A percentile compares a stretch with the other conserved stretches of the same genome.
These are phyloP conservation scores for Hoplostethus atlanticus DNA, from an alignment of 2,797 vertebrate species.

Conservation along the genomic window DNA sequence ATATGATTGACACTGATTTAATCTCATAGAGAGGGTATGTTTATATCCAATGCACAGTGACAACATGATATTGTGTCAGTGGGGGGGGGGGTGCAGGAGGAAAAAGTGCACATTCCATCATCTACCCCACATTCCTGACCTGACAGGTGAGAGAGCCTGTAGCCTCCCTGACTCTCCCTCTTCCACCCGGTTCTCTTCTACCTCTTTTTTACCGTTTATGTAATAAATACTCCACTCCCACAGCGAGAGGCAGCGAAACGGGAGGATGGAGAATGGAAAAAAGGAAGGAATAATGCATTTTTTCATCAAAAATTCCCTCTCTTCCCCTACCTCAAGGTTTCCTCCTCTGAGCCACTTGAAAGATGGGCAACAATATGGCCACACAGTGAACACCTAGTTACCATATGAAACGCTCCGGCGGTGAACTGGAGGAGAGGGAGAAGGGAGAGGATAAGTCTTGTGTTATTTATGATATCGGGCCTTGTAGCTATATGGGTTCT, in stretches of 20 bases:
- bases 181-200: conserved; percentile 53
- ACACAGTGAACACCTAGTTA: conserved; percentile 89
- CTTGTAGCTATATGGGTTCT: conserved; percentile 83
- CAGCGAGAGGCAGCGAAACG: conserved; percentile 71
- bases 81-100: background rate
- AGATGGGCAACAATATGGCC: conserved; percentile 87
- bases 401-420: conserved; percentile 88
- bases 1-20: conserved; percentile 21
- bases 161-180: conserved; percentile 57
- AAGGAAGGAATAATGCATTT: conserved; percentile 85
- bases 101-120: conserved; percentile 20
- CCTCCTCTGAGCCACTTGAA: conserved; percentile 87
- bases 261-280: conserved; percentile 60
- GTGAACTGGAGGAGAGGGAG: conserved; percentile 79
- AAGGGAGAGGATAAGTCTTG: conserved; percentile 79
- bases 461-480: conserved; percentile 88
- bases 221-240: conserved; percentile 85
- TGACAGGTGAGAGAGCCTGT: conserved; percentile 57
- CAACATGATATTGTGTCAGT: conserved; percentile 12
- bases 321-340: conserved; percentile 87
- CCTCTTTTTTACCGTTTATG: conserved; percentile 78
- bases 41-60: background rate
- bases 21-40: background rate
- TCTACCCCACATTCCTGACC: conserved; percentile 51
- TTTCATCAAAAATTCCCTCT: conserved; percentile 89